These are phyloP conservation scores for Manis pentadactyla DNA, from an alignment of 2,797 vertebrate genomes.

Conservation along the genomic window DNA sequence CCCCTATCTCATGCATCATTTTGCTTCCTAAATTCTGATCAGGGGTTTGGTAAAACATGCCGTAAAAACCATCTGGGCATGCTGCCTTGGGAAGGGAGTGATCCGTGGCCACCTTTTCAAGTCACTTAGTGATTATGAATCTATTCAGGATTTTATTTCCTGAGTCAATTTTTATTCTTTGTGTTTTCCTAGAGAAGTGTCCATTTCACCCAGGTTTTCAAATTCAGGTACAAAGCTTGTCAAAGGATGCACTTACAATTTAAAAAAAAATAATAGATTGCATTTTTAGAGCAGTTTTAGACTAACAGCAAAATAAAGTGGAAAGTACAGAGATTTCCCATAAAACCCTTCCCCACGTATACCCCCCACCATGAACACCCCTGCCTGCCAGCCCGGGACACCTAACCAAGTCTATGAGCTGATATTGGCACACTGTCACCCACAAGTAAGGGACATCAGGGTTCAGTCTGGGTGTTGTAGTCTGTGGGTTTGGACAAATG, in stretches of 20 bases:
- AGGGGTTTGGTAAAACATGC: not conserved
- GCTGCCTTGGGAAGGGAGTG: not conserved
- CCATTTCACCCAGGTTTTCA: not conserved
- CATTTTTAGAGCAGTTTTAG: not conserved
- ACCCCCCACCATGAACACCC: accelerated
- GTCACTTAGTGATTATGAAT: accelerated
- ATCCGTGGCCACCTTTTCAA: not conserved
- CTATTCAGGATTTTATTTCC: not conserved
- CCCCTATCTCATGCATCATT: accelerated
- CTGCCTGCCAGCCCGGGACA: not conserved
- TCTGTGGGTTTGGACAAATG: not conserved
- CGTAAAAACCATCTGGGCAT: too few species aligned
- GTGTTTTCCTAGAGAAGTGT: not conserved
- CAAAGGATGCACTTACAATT: not conserved
- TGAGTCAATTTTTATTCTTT: not conserved
- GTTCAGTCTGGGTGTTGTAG: accelerated
- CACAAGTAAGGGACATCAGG: not conserved
- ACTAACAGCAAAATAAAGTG: not conserved
- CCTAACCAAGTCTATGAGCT: accelerated
- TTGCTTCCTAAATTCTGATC: not conserved
- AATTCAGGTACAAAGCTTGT: not conserved
- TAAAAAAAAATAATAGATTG: not conserved
- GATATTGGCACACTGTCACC: accelerated
- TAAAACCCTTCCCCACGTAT: accelerated
- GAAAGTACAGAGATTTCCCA: not conserved